Evolutionary conservation across 2,113 vertebrate genomes (phyloP).

Genomic region (Dissostichus mawsoni): DNA sequence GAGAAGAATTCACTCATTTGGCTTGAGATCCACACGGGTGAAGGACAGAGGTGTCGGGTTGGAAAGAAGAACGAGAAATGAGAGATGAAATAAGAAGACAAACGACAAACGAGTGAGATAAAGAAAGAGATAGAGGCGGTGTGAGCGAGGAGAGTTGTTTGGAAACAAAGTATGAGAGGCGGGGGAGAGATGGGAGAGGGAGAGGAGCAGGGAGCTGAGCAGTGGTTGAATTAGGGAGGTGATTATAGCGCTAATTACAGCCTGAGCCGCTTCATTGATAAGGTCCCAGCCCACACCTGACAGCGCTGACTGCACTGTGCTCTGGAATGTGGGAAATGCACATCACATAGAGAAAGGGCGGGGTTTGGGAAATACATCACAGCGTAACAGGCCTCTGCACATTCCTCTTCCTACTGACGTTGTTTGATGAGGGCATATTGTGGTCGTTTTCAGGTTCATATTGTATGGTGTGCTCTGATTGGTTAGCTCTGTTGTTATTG

Average conservation of each 20-base stretch:
- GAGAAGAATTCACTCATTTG: slow-evolving; percentile 75
- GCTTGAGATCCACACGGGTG: slow-evolving; percentile 46
- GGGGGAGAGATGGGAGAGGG: not conserved
- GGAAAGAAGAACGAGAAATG: slow-evolving; percentile 12
- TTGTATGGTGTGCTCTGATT: no score
- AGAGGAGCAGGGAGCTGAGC: slow-evolving; percentile 67
- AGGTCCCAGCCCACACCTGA: slow-evolving; percentile 84
- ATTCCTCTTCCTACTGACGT: not conserved
- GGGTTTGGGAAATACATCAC: slow-evolving; percentile 15
- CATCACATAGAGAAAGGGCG: slow-evolving; percentile 7
- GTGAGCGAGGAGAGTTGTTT: slow-evolving; percentile 22
- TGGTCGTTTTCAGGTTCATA: no score
- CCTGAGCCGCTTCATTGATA: slow-evolving; percentile 85
- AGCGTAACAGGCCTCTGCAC: not conserved
- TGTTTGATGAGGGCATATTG: no score
- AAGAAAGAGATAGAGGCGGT: slow-evolving; percentile 7
- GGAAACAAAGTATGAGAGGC: slow-evolving; percentile 25
- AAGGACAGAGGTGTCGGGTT: slow-evolving; percentile 46
- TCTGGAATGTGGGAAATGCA: slow-evolving; percentile 36
- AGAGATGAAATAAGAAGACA: slow-evolving; percentile 20
- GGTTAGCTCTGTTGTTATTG: no score
- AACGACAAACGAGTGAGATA: slow-evolving; percentile 2
- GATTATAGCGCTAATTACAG: slow-evolving; percentile 89
- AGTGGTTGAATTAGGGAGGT: slow-evolving; percentile 84
- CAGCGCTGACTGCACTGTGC: slow-evolving; percentile 75